These are phyloP conservation scores for Luscinia megarhynchos DNA, from an alignment of 2,797 vertebrate species.

Conservation along the genomic window DNA sequence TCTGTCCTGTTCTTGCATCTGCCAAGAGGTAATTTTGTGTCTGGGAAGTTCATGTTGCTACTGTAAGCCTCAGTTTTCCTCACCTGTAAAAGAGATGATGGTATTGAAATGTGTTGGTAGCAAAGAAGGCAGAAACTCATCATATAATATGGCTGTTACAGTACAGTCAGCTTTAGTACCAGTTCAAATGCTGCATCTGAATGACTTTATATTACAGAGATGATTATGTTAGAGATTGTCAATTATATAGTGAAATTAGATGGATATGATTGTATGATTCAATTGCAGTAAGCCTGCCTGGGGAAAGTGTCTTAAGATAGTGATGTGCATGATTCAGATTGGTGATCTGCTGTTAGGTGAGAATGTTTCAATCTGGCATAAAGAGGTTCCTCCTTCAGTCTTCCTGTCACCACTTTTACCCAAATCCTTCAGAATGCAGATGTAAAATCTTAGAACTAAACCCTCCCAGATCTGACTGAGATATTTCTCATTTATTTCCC, in stretches of 20 bases:
- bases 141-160: rapidly evolving
- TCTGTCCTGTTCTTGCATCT: background rate
- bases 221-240: background rate
- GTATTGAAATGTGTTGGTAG: background rate
- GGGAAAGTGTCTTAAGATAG: background rate
- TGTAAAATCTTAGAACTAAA: background rate
- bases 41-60: background rate
- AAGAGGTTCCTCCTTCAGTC: background rate
- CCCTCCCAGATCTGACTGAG: background rate
- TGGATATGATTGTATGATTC: background rate
- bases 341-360: background rate
- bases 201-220: background rate
- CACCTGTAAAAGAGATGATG: background rate
- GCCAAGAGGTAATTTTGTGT: background rate
- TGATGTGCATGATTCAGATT: background rate
- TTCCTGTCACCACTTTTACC: background rate
- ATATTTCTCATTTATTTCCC: background rate
- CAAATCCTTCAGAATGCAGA: background rate
- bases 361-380: background rate
- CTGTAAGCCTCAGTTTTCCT: background rate
- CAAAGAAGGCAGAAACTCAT: background rate
- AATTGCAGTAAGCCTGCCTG: background rate
- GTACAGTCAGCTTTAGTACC: background rate
- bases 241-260: background rate
- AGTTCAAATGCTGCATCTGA: background rate